A percentile compares a stretch with the other conserved stretches of the same genome.
Conservation (phyloP, 2,888 invertebrate species). For the Plemyria rubiginata region DNA sequence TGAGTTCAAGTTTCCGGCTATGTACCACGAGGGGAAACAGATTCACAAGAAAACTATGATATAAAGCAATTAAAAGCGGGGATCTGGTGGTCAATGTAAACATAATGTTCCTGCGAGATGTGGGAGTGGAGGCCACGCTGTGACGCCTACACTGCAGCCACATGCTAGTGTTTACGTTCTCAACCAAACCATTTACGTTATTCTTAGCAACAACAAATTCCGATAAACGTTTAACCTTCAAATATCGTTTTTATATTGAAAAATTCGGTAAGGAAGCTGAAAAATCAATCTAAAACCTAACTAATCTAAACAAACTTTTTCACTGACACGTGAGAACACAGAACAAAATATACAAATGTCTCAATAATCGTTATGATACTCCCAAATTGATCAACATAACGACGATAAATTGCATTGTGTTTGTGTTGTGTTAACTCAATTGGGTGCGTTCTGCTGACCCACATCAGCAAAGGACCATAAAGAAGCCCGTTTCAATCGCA, state of each 20-base stretch:
- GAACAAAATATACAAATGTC: slow-evolving; percentile 28
- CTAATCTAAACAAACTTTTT: slow-evolving; percentile 25
- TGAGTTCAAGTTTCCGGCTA: slow-evolving; percentile 32
- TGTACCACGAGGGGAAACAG: slow-evolving; percentile 23
- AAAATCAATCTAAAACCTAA: slow-evolving; percentile 20
- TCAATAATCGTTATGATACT: slow-evolving; percentile 30
- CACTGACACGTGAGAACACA: slow-evolving; percentile 21
- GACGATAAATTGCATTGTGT: slow-evolving; percentile 41
- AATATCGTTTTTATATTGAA: slow-evolving; percentile 28
- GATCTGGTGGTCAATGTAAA: slow-evolving; percentile 65
- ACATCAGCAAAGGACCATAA: slow-evolving; percentile 68
- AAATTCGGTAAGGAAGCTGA: slow-evolving; percentile 12
- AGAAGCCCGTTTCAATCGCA: slow-evolving; percentile 58
- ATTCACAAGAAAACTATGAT: slow-evolving; percentile 42
- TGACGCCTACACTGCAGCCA: slow-evolving; percentile 63
- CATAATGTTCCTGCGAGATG: slow-evolving; percentile 71
- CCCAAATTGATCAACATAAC: slow-evolving; percentile 42
- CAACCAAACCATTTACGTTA: slow-evolving; percentile 53
- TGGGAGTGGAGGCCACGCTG: slow-evolving; percentile 69
- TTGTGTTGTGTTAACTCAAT: slow-evolving; percentile 68
- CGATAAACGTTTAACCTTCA: slow-evolving; percentile 37
- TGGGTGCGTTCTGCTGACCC: slow-evolving; percentile 72
- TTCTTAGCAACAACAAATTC: slow-evolving; percentile 60
- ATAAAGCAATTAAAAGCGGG: slow-evolving; percentile 54
- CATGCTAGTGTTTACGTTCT: slow-evolving; percentile 62